Percentiles rank a stretch among this genome's conserved stretches.
These are phyloP conservation scores for Tryphoninae sp. DNA, from an alignment of 2,888 invertebrate species.

Conservation along the genomic window DNA sequence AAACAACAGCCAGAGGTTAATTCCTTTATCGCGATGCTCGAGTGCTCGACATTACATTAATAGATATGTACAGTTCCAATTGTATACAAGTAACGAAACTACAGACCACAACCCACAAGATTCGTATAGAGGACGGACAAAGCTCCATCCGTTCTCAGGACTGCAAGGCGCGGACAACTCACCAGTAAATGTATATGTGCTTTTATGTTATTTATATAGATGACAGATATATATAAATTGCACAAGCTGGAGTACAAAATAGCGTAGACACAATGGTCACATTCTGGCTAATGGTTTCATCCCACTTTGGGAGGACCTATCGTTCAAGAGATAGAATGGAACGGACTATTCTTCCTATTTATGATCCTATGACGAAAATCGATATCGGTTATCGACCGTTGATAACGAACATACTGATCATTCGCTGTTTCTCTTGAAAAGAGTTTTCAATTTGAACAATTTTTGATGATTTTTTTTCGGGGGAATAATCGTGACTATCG, in stretches of 20 bases:
- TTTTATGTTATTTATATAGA: not conserved
- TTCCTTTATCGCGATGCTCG: not conserved
- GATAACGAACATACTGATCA: constrained; percentile 9
- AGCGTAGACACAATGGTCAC: constrained; percentile 47
- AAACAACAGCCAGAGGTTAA: constrained; percentile 12
- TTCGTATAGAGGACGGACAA: constrained; percentile 15
- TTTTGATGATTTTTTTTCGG: not conserved
- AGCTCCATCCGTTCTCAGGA: constrained; percentile 24
- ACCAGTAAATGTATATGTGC: not conserved
- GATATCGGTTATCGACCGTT: not conserved
- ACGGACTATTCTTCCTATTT: not conserved
- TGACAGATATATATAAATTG: not conserved
- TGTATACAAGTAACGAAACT: constrained; percentile 31
- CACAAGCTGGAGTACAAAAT: constrained; percentile 40
- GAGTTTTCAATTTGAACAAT: not conserved
- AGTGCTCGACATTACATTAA: not conserved
- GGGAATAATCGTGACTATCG: too few species aligned
- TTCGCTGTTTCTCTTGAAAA: not conserved
- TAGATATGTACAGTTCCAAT: not conserved
- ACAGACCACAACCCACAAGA: constrained; percentile 15
- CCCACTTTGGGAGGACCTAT: constrained; percentile 19
- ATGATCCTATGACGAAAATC: not conserved
- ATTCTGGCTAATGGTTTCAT: constrained; percentile 52
- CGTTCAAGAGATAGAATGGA: constrained; percentile 34
- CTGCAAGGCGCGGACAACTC: constrained; percentile 4